These are phyloP conservation scores for Sebastes nivosus DNA, from an alignment of 2,797 vertebrate genomes.

Conservation along the genomic window DNA sequence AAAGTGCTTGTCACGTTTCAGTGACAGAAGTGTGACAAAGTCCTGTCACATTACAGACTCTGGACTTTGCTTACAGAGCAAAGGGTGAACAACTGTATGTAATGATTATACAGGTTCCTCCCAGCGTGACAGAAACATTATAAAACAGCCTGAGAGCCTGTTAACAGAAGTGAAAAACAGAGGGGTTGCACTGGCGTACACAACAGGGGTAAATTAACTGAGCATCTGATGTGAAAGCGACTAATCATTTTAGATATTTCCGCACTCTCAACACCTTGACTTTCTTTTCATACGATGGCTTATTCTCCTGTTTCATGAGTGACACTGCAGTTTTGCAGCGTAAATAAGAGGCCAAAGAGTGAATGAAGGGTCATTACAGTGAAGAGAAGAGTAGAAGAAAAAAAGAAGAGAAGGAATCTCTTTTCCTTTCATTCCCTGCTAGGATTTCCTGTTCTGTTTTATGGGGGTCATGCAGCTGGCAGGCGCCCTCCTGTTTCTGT, in stretches of 20 bases:
- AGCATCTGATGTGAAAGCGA: constrained; percentile 14
- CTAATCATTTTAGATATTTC: constrained; percentile 11
- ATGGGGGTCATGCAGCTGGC: constrained; percentile 86
- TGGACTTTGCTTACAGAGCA: constrained; percentile 75
- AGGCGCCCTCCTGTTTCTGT: constrained; percentile 84
- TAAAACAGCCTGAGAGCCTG: constrained; percentile 37
- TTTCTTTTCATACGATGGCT: background rate
- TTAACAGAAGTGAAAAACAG: constrained; percentile 33
- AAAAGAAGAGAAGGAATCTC: constrained; percentile 40
- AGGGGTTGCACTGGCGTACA: background rate
- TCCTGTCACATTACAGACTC: constrained; percentile 70
- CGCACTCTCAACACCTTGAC: background rate
- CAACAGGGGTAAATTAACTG: constrained; percentile 20
- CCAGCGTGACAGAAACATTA: constrained; percentile 44
- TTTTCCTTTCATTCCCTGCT: constrained; percentile 75
- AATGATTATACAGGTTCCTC: constrained; percentile 77
- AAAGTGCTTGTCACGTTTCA: constrained; percentile 78
- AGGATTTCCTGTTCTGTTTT: constrained; percentile 84
- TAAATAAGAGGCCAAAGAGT: constrained; percentile 32
- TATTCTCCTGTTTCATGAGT: constrained; percentile 27
- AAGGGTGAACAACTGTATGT: constrained; percentile 67
- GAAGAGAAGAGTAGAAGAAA: constrained; percentile 18
- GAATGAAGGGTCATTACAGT: constrained; percentile 34
- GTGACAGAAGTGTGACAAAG: constrained; percentile 69
- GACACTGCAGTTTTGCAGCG: constrained; percentile 40